These are phyloP conservation scores for Elysia crispata DNA, from an alignment of 2,888 invertebrate genomes.

Conservation along the genomic window DNA sequence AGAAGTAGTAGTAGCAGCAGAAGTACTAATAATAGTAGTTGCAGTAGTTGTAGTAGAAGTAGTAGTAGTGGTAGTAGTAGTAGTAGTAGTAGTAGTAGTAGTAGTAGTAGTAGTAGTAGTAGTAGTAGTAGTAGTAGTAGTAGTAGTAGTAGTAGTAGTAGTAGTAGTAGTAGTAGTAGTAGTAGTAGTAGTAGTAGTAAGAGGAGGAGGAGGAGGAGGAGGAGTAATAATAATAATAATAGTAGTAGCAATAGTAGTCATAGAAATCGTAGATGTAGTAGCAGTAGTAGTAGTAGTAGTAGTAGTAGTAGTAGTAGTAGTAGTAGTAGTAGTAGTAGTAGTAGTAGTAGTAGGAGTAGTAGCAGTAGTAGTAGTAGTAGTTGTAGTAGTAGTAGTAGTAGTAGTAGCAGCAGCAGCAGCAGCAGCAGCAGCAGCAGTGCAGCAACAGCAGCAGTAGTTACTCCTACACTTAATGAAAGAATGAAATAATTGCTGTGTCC, in stretches of 20 bases:
- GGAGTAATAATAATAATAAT: too few species aligned
- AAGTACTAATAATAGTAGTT: constrained; percentile 3
- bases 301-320: constrained; percentile 16
- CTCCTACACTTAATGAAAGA: too few species aligned
- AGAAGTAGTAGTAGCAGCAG: constrained; percentile 28
- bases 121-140: constrained; percentile 40
- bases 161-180: constrained; percentile 41
- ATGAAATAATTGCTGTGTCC: too few species aligned
- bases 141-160: constrained; percentile 45
- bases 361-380: too few species aligned
- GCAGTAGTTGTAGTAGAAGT: constrained; percentile 41
- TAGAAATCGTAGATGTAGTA: neutral
- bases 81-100: constrained; percentile 44
- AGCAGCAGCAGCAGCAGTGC: constrained; percentile 1
- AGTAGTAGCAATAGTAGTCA: neutral
- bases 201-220: too few species aligned
- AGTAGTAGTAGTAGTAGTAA: constrained; percentile 37
- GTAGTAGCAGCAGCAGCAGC: neutral
- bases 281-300: constrained; percentile 26
- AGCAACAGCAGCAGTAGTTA: too few species aligned
- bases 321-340: constrained; percentile 17
- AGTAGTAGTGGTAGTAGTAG: constrained; percentile 41
- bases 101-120: constrained; percentile 45
- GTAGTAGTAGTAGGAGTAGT: too few species aligned
- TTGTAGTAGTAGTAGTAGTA: constrained; percentile 21